Evolutionary conservation across 2,888 invertebrate species (phyloP), one percentile per base, ranked within the genome.

Genomic region (Thalpophila matura): DNA sequence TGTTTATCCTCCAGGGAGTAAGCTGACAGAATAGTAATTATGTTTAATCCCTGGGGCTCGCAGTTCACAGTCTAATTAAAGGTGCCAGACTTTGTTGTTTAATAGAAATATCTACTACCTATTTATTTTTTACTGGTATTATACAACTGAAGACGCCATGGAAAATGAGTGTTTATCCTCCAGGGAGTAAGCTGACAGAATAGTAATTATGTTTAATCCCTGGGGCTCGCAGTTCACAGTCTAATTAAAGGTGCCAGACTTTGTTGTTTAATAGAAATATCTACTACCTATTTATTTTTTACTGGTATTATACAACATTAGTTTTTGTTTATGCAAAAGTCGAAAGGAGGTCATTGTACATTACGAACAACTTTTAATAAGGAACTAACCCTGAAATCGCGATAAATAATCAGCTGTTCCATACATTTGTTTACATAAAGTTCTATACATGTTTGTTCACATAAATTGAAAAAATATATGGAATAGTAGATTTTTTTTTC

Each of bases 151-250:
- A 77, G 77, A 51, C 35, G 47, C 50, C 29, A 59, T 70, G 66
- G 72, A 70, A 79, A 81, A 71, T 66, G 53, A 77, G 58, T 63
- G 43, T 51, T 56, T 37, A 57, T 72, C 43, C 67, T 55, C 55
- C 3, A 10, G 68, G 63, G 77, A 76, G 45, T 56, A 29, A 61
- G 67, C 81, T 78, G 83, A 81, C 85, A 67, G 57, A 51, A 68
- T 75, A 74, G 54, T 86, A 84, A 87, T 87, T 84, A 85, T 61
- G 47, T 77, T 62, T 77, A 78, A 74, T 83, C 86, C 79, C 79
- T n/a, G 77, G 83, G 58, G 59, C 40, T 67, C 65, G 49, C 54
- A 35, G 50, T 56, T 75, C 58, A 51, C 43, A 46, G 33, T 56
- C 69, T 81, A 83, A 86, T 85, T 85, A 83, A 81, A 81, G 72